Conservation (phyloP, 2,888 invertebrate genomes). For the Cryptocephalus moraei region DNA sequence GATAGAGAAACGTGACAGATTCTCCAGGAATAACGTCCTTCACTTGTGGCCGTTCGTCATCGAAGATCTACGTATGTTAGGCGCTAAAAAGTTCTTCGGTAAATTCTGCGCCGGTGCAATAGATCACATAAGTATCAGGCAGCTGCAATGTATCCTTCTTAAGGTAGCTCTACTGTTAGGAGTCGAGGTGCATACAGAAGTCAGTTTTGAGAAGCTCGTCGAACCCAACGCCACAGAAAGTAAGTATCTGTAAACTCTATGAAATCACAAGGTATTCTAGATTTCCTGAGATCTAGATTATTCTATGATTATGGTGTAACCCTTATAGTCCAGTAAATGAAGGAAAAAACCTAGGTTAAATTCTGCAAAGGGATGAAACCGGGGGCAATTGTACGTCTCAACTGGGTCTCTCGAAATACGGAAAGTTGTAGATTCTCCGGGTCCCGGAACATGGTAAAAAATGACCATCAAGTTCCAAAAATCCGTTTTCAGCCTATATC, state of each 20-base stretch:
- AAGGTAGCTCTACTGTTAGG: constrained; percentile 92
- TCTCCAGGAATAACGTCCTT: constrained; percentile 93
- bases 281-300: no score
- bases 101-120: constrained; percentile 98
- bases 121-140: constrained; percentile 95
- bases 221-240: constrained; percentile 62
- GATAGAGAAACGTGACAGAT: constrained; percentile 88
- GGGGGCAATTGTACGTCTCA: no score
- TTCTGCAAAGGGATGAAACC: no score
- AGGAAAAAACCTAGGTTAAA: no score
- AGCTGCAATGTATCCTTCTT: constrained; percentile 88
- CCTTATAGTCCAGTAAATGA: no score
- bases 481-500: no score
- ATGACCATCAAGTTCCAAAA: no score
- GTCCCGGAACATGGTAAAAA: no score
- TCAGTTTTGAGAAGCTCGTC: constrained; percentile 76
- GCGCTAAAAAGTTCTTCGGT: constrained; percentile 97
- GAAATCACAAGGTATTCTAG: no score
- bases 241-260: constrained; percentile 18
- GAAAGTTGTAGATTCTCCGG: no score
- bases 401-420: no score
- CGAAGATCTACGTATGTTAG: constrained; percentile 83
- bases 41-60: constrained; percentile 99
- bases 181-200: constrained; percentile 89
- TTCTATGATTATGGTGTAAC: no score